phyloP scores from a whole-genome alignment of 2,113 vertebrate genomes.

The Gopherus evgoodei region DNA sequence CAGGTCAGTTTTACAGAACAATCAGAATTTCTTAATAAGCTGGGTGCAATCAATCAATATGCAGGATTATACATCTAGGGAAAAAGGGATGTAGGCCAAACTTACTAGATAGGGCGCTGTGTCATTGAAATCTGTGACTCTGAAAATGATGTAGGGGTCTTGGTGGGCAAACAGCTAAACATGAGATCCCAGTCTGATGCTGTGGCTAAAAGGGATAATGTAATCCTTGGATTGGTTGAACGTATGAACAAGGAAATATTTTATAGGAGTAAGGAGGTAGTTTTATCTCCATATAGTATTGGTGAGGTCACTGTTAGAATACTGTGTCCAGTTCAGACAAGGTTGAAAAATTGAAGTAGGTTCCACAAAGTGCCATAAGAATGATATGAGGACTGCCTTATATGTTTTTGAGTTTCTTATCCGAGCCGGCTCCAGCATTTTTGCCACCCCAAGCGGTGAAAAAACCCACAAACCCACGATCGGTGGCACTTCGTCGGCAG shows the following conservation, averaged over 20 bases:
- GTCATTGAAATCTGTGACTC: not conserved
- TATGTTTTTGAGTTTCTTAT: not conserved
- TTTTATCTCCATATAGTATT: fast-evolving
- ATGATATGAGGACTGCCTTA: not conserved
- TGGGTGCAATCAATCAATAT: not conserved
- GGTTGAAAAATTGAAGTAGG: not conserved
- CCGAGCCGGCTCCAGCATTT: no score
- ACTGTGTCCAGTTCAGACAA: not conserved
- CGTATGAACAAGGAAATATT: not conserved
- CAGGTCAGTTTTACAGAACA: fast-evolving
- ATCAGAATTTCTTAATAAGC: not conserved
- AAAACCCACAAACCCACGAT: no score
- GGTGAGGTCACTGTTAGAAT: not conserved
- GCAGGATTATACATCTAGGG: not conserved
- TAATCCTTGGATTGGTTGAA: not conserved
- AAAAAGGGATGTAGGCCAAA: not conserved
- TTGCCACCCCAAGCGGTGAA: no score
- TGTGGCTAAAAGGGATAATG: not conserved
- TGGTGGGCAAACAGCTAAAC: not conserved
- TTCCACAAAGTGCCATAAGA: not conserved
- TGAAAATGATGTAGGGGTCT: not conserved
- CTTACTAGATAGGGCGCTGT: not conserved
- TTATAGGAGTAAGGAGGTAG: fast-evolving
- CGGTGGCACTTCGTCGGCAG: no score
- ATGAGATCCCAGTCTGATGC: not conserved